A percentile compares a stretch with the other conserved stretches of the same genome.
phyloP scores from a whole-genome alignment of 2,888 invertebrate genomes.

The Polymixis flavicincta region DNA sequence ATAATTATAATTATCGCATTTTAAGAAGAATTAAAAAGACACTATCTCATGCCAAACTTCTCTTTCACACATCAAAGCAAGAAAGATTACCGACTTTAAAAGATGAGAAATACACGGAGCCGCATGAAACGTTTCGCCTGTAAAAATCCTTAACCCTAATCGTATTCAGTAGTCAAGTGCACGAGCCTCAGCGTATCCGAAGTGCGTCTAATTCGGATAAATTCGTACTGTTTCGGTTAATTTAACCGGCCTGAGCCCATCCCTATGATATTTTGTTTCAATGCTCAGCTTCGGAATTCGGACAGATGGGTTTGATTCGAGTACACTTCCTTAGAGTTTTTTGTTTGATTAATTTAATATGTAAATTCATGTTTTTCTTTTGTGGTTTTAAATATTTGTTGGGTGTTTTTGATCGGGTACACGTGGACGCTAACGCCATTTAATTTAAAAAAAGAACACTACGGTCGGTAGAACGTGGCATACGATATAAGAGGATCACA shows the following conservation, averaged over 20 bases:
- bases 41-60: not conserved
- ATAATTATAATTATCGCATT: not conserved
- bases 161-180: slow-evolving; percentile 62
- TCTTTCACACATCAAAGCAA: too few relatives aligned
- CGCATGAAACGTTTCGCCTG: slow-evolving; percentile 17
- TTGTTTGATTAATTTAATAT: slow-evolving; percentile 52
- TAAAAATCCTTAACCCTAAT: slow-evolving; percentile 46
- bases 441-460: not conserved
- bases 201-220: slow-evolving; percentile 72
- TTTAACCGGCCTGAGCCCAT: slow-evolving; percentile 69
- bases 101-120: not conserved
- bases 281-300: slow-evolving; percentile 39
- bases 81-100: not conserved
- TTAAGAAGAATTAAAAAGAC: not conserved
- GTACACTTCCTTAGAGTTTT: slow-evolving; percentile 49
- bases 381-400: slow-evolving; percentile 38
- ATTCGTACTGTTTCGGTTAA: slow-evolving; percentile 74
- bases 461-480: not conserved
- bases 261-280: slow-evolving; percentile 63
- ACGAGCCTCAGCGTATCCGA: slow-evolving; percentile 57
- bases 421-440: not conserved
- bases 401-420: not conserved
- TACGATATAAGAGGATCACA: too few relatives aligned
- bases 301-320: slow-evolving; percentile 53
- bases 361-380: slow-evolving; percentile 23